A percentile compares a stretch with the other conserved stretches of the same genome.
These are phyloP conservation scores for Lordiphosa stackelbergi DNA, from an alignment of 1,140 invertebrate genomes.

Conservation along the genomic window DNA sequence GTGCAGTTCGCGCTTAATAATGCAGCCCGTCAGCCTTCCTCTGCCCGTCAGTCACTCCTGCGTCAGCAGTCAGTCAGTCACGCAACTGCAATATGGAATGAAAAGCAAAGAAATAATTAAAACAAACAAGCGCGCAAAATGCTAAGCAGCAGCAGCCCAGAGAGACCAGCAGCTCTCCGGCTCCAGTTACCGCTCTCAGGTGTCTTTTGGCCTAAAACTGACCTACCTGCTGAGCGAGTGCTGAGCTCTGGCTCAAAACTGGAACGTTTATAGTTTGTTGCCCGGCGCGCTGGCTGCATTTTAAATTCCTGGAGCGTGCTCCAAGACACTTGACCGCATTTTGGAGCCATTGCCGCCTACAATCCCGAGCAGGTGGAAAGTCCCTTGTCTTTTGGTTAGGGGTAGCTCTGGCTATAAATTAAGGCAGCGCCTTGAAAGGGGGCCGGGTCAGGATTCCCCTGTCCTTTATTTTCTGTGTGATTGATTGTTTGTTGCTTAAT, in stretches of 20 bases:
- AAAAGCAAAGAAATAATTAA: constrained; percentile 75
- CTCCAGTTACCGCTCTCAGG: constrained; percentile 30
- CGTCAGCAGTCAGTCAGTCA: constrained; percentile 51
- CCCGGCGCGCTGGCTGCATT: constrained; percentile 50
- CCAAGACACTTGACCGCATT: constrained; percentile 70
- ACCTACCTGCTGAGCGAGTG: constrained; percentile 54
- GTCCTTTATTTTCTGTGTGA: constrained; percentile 39
- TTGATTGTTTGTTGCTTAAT: constrained; percentile 71
- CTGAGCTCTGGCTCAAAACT: constrained; percentile 61
- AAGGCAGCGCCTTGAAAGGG: constrained; percentile 61
- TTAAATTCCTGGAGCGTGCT: constrained; percentile 69
- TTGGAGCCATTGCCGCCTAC: constrained; percentile 71
- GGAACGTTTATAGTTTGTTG: constrained; percentile 75
- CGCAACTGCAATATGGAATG: constrained; percentile 53
- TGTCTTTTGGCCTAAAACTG: constrained; percentile 49
- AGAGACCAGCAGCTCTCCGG: constrained; percentile 21
- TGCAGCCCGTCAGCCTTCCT: constrained; percentile 42
- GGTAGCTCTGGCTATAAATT: constrained; percentile 67
- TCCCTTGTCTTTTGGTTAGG: constrained; percentile 48
- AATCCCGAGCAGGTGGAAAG: constrained; percentile 68
- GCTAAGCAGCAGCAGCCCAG: constrained; percentile 56
- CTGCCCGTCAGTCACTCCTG: constrained; percentile 12
- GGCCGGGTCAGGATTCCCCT: constrained; percentile 38
- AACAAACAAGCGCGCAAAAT: constrained; percentile 75
- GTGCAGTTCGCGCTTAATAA: constrained; percentile 73